Evolutionary conservation across 2,888 invertebrate species (phyloP).

Genomic region (Tenodera sinensis): DNA sequence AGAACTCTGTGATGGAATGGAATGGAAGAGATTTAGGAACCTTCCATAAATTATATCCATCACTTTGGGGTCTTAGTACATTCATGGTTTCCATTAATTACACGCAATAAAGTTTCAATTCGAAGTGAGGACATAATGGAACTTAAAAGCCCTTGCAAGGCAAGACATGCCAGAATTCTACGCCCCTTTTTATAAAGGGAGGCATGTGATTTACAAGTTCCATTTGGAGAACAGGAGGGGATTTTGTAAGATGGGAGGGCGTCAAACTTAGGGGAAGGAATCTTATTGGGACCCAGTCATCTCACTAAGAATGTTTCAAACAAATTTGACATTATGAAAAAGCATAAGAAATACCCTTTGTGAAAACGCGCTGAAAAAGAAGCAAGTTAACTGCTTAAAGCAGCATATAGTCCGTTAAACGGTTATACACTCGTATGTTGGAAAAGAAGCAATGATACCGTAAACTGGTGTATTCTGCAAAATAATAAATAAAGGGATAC

Average conservation of each 20-base stretch:
- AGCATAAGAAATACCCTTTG: neutral
- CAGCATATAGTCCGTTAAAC: too few relatives aligned
- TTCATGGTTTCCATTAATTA: conserved; percentile 14
- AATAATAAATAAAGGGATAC: too few relatives aligned
- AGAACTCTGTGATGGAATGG: neutral
- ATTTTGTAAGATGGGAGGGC: neutral
- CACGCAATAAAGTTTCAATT: conserved; percentile 24
- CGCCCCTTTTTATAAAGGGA: neutral
- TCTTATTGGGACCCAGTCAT: neutral
- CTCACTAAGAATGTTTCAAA: neutral
- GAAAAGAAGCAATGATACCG: too few relatives aligned
- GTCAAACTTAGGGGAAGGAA: neutral
- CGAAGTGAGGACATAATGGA: conserved; percentile 15
- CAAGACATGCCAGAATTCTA: neutral
- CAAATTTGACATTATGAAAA: neutral
- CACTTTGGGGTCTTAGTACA: neutral
- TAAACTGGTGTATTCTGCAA: too few relatives aligned
- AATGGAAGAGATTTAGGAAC: neutral
- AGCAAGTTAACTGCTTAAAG: too few relatives aligned
- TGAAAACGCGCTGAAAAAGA: neutral
- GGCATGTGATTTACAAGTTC: neutral
- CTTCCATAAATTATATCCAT: neutral
- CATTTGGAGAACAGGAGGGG: neutral
- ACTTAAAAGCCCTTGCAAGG: neutral
- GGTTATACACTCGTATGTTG: too few relatives aligned